Evolutionary conservation across 2,888 invertebrate genomes (phyloP), one percentile per base, ranked within the genome.

Genomic region (Oscheius sp.): DNA sequence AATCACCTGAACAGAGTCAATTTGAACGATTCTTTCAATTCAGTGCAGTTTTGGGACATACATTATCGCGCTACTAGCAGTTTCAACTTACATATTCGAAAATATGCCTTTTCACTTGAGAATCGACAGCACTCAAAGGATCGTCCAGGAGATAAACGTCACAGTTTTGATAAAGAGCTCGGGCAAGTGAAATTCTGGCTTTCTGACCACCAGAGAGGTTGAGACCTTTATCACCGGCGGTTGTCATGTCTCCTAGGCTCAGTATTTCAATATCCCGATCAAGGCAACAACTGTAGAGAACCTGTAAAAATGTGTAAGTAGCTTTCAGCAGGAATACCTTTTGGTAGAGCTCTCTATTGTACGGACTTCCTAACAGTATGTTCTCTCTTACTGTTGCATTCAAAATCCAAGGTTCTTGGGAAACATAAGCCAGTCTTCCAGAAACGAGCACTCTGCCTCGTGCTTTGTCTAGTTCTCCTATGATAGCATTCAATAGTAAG

Each of bases 21-120:
- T 21, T 21, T 21, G 21, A 21, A 21, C 21, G 21, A 21, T 21
- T 21, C 21, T 21, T 21, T 21, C 21, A 21, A 21, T 21, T 21
- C 21, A 21, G 21, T 21, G 21, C 21, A 21, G 21, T 21, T 21
- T 21, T 21, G 21, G 21, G 21, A 21, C 21, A 21, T 21, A 21
- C 21, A 21, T 21, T 21, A 21, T 21, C 21, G 21, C 21, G 21
- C 21, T 21, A 21, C 21, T 21, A 21, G 21, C 21, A 0, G 21
- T 21, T 21, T 21, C 21, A 21, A 21, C 21, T 21, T 21, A 95
- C 95, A 90, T 95, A 81, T 13, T 86, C 83, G 57, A 98, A 98
- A 87, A 98, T 96, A 89, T 97, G 96, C 91, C 96, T 96, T 21
- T 97, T 97, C 58, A 98, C 97, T 90, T 98, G 97, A 48, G 95